Evolutionary conservation across 2,888 invertebrate genomes (phyloP), one percentile per base, ranked within the genome.

Genomic region (Mythimna albipuncta): DNA sequence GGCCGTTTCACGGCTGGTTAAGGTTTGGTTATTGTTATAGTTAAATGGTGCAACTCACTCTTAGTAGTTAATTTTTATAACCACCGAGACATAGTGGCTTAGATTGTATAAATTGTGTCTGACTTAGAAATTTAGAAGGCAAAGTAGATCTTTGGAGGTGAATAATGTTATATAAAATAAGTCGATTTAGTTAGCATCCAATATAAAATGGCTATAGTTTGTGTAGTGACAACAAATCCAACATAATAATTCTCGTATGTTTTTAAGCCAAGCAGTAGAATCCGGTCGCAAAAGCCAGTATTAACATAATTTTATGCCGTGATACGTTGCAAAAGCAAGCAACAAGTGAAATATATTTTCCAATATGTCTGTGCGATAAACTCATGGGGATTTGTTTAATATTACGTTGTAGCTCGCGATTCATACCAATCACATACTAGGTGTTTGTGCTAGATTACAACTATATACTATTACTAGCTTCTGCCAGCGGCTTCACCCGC

Each of bases 291-390:
- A 57, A 67, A 69, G 21, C 61, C 44, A 58, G 62, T 59, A 84
- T 84, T 81, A 75, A 65, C 84, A 81, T 84, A 84, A 81, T 81
- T 84, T 84, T 70, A 81, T 81, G 57, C 62, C 35, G 58, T 55
- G 64, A 57, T 80, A 65, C 50, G 58, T 10, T 57, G 63, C 65
- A 58, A 32, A 70, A 44, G 32, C 44, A 38, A n/a, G 76, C 84
- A 84, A 84, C 80, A 84, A 84, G 84, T 81, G 70, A 50, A 69
- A 81, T 84, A 65, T 80, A 84, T 81, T 81, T 67, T 81, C 57
- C 84, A 76, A 84, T 81, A 84, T 69, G 76, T 68, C 61, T n/a
- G 64, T 65, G 16, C 57, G 52, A 67, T 65, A 84, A 81, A 75
- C 64, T 81, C 58, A 26, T 2, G 55, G 57, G 76, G 84, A 75